These are phyloP conservation scores for Sycophila texana DNA, from an alignment of 2,888 invertebrate species.

Conservation along the genomic window DNA sequence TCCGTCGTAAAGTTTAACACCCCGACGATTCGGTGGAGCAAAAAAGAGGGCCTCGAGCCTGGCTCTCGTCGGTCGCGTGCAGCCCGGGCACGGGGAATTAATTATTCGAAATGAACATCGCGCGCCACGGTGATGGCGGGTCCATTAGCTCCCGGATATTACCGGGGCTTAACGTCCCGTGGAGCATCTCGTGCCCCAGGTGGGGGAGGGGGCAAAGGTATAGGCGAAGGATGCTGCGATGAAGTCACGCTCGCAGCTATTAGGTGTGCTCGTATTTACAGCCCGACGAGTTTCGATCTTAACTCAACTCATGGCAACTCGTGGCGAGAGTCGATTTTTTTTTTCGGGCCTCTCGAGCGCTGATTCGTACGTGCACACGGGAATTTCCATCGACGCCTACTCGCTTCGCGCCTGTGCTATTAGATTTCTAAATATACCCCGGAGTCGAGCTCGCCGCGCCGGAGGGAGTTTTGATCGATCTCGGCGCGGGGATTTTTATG, in stretches of 20 bases:
- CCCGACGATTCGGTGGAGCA: neutral
- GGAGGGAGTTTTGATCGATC: neutral
- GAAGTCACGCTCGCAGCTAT: slow-evolving; percentile 46
- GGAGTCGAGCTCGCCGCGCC: too few species aligned
- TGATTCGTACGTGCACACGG: neutral
- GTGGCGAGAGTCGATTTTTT: neutral
- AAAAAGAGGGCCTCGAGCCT: neutral
- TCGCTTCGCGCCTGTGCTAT: neutral
- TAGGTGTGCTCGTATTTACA: slow-evolving; percentile 27
- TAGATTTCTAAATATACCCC: neutral
- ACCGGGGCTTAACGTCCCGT: slow-evolving; percentile 64
- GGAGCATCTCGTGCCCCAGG: slow-evolving; percentile 47
- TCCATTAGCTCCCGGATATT: slow-evolving; percentile 75
- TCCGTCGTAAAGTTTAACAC: slow-evolving; percentile 23
- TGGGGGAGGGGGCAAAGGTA: slow-evolving; percentile 45
- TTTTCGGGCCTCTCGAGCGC: neutral
- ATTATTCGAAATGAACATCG: slow-evolving; percentile 72
- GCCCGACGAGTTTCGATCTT: slow-evolving; percentile 33
- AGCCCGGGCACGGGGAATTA: slow-evolving; percentile 63
- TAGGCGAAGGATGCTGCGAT: neutral
- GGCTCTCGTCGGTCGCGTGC: slow-evolving; percentile 9
- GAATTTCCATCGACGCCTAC: slow-evolving; percentile 1
- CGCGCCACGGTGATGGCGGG: slow-evolving; percentile 61
- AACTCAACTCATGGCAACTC: too few species aligned
- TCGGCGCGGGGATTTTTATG: too few species aligned